These are phyloP conservation scores for Stichodactyla mertensii DNA, from an alignment of 64 coral and sea anemone genomes.

Conservation along the genomic window DNA sequence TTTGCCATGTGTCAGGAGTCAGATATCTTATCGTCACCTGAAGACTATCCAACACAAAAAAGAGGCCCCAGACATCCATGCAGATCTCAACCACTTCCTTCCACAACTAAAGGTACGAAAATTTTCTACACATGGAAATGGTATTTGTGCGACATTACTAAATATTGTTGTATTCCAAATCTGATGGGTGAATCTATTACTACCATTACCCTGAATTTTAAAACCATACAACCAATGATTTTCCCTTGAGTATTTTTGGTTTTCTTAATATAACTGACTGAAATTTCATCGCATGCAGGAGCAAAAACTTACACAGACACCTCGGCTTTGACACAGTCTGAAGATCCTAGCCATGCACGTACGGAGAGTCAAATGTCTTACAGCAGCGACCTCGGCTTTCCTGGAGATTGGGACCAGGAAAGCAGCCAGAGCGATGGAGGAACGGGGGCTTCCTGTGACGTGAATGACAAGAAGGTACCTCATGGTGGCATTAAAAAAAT, in stretches of 20 bases:
- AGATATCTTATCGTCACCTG: neutral
- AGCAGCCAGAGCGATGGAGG: neutral
- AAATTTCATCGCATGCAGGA: neutral
- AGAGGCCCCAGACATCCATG: neutral
- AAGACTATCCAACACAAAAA: neutral
- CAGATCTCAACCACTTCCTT: neutral
- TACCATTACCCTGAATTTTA: no score
- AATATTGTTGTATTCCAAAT: no score
- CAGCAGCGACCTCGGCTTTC: slow-evolving; percentile 1
- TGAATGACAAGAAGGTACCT: neutral
- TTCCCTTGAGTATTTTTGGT: no score
- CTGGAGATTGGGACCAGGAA: neutral
- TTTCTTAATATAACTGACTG: neutral
- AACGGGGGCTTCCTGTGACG: neutral
- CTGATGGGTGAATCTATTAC: no score
- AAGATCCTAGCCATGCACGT: neutral
- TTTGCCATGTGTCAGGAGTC: neutral
- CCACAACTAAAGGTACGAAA: neutral
- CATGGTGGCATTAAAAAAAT: slow-evolving; percentile 11
- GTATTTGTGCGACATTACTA: no score
- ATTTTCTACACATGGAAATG: no score
- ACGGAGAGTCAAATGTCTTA: slow-evolving; percentile 12
- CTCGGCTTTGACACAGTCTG: neutral
- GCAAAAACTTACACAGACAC: neutral
- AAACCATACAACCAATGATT: no score